These are phyloP conservation scores for Poeciliopsis occidentalis DNA, from an alignment of 2,113 vertebrate genomes.

Conservation along the genomic window DNA sequence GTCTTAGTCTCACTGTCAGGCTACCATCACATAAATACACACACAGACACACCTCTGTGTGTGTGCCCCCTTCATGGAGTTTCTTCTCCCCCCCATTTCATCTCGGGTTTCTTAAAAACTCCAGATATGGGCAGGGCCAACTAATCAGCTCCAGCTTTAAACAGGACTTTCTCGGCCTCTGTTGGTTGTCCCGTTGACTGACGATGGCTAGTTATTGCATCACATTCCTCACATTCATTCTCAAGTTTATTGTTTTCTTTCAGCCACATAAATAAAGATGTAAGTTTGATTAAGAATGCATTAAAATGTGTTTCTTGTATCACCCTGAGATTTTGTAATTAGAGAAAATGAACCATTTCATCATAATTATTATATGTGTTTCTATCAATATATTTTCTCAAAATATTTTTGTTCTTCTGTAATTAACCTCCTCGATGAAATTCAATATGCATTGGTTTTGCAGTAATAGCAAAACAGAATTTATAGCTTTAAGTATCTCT, in stretches of 20 bases:
- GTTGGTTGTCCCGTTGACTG: neutral
- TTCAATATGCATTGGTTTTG: neutral
- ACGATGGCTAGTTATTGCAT: neutral
- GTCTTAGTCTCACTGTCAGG: constrained; percentile 11
- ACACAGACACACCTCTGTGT: constrained; percentile 7
- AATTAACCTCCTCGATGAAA: neutral
- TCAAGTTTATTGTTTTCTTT: neutral
- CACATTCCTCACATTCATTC: neutral
- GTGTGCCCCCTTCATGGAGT: constrained; percentile 31
- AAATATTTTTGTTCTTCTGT: neutral
- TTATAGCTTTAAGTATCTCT: too few relatives aligned
- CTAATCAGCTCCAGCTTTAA: constrained; percentile 14
- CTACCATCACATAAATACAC: constrained; percentile 20
- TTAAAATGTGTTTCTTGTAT: neutral
- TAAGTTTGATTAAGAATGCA: neutral
- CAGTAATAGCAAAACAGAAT: neutral
- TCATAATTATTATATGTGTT: too few relatives aligned
- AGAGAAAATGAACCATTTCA: neutral
- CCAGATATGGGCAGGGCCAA: constrained; percentile 59
- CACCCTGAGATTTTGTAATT: too few relatives aligned
- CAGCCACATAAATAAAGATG: neutral
- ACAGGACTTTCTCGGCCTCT: constrained; percentile 34
- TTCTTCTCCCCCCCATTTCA: constrained; percentile 19
- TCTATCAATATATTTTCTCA: neutral
- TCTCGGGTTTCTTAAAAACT: constrained; percentile 67